Base-by-base conservation (phyloP, 1,140 invertebrate genomes). In the Hesperophylax magnus region DNA sequence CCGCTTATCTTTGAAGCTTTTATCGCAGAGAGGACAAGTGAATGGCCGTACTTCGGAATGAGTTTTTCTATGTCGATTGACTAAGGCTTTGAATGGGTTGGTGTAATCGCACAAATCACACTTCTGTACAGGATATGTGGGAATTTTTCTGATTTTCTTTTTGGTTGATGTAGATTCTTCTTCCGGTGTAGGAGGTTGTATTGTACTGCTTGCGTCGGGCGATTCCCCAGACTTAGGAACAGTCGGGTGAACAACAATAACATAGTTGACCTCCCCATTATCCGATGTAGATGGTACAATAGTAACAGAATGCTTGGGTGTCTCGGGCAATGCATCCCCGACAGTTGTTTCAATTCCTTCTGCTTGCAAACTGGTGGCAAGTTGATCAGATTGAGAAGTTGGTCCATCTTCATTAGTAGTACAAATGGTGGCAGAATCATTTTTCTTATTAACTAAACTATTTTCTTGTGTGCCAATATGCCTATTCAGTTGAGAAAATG, bases 11-110 rank as follows among this genome's bases (percentile, higher is more conserved):
- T 99, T 99, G 86, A 99, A 99, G 8, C 97, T 97, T 67, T 97
- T 92, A 84, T 98, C 97, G 89, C 98, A 99, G 20, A 98, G 96
- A 63, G 94, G 94, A 88, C 97, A 99, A 86, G 98, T 98, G 87
- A 98, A 97, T 0, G 97, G 97, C 24, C 97, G 90, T 85, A 98
- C 97, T 86, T 98, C 96, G 0, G 96, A 98, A 89, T 99, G 98
- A 2, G 95, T 96, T 87, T 98, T 98, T 95, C 98, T 97, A 86
- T 99, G 98, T 0, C 98, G 92, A 0, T 96, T 94, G 5, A 99
- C 89, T 3, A 99, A 89, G 86, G 98, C 98, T 83, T 94, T 94
- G 77, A 15, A 27, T 9, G 65, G 31, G 39, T 69, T 69, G 18
- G 31, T 39, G n/a, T 69, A 69, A 69, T 39, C 39, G 14, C 65